Base-by-base conservation (phyloP, 2,888 invertebrate species). In the Augiades crinisus region DNA sequence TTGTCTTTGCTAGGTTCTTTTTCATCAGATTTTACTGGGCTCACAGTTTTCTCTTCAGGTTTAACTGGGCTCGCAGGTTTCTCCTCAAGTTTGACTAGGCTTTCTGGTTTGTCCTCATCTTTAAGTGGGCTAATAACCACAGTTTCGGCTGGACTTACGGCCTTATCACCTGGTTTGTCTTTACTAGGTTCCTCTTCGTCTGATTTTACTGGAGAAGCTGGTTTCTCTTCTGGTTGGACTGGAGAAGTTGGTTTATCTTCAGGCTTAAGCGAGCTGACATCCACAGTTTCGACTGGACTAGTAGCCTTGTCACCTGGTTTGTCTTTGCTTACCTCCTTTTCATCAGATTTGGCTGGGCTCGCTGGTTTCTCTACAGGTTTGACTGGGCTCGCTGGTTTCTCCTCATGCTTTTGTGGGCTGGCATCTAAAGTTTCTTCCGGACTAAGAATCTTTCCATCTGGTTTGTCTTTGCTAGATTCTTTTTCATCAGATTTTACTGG, bases 1-100 rank as follows among this genome's bases (percentile, higher is more conserved):
- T 58, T 53, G 4, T 41, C 27, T 4, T 40, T 54, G 50, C 57
- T 61, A 21, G 12, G 38, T 16, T 12, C 31, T 3, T 47, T 54
- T 0, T 64, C 53, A 4, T 49, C 45, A n/a, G n/a, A n/a, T n/a
- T n/a, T n/a, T n/a, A n/a, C n/a, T n/a, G n/a, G n/a, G n/a, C n/a
- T n/a, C n/a, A n/a, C n/a, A n/a, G n/a, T n/a, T n/a, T n/a, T n/a
- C n/a, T n/a, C n/a, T n/a, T n/a, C n/a, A n/a, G n/a, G n/a, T n/a
- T n/a, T n/a, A n/a, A n/a, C n/a, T n/a, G n/a, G n/a, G n/a, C n/a
- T n/a, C n/a, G n/a, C n/a, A n/a, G n/a, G n/a, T n/a, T n/a, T n/a
- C n/a, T n/a, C n/a, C n/a, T n/a, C n/a, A n/a, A n/a, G n/a, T n/a
- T n/a, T n/a, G n/a, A n/a, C n/a, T n/a, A n/a, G n/a, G n/a, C n/a